phyloP scores from a whole-genome alignment of 1,140 invertebrate species.

The Rhyacophila brunnea region DNA sequence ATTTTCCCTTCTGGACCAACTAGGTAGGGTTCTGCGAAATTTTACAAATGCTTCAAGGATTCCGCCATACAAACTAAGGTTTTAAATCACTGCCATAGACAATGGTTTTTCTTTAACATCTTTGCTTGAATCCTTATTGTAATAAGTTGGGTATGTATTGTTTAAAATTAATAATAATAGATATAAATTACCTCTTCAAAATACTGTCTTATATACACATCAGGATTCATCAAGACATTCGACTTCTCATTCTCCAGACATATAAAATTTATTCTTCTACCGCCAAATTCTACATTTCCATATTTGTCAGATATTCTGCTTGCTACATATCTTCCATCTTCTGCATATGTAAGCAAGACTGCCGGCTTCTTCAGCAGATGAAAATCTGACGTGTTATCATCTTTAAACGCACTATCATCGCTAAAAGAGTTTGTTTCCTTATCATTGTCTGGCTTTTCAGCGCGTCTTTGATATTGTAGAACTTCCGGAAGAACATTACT shows the following conservation, averaged over 20 bases:
- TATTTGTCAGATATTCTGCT: conserved; percentile 46
- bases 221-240: conserved; percentile 49
- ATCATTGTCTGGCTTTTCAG: too few relatives aligned
- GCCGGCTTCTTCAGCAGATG: conserved; percentile 35
- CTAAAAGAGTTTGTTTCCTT: too few relatives aligned
- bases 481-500: conserved; percentile 46
- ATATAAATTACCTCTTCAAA: conserved; percentile 47
- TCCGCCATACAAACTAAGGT: too few relatives aligned
- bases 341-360: conserved; percentile 48
- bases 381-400: conserved; percentile 38
- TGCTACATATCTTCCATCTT: conserved; percentile 49
- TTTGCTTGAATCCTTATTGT: too few relatives aligned
- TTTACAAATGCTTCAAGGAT: too few relatives aligned
- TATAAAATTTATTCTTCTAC: conserved; percentile 41
- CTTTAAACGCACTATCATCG: conserved; percentile 28
- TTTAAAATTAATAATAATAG: conserved; percentile 1
- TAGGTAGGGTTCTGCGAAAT: too few relatives aligned
- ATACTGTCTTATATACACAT: conserved; percentile 50
- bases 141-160: too few relatives aligned
- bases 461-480: conserved; percentile 27
- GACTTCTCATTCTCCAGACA: conserved; percentile 46
- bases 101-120: too few relatives aligned
- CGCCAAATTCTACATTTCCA: conserved; percentile 40
- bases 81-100: too few relatives aligned
- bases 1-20: too few relatives aligned